Percentiles rank a stretch among this genome's conserved stretches.
phyloP scores from a whole-genome alignment of 1,140 invertebrate species.

The Trichoplusia ni region DNA sequence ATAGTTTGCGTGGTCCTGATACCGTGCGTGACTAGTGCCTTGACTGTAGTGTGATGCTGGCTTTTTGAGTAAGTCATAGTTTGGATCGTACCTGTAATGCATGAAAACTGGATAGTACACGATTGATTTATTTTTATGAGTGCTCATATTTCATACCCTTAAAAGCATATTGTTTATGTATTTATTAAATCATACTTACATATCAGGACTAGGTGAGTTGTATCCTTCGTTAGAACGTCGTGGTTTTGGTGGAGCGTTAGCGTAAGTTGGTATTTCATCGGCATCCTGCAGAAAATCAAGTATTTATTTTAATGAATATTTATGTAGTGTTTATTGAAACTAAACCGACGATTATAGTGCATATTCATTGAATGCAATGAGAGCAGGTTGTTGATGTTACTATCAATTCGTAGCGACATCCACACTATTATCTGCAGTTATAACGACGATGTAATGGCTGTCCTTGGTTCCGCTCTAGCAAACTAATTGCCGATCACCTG shows the following conservation, averaged over 20 bases:
- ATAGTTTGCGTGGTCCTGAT: conserved; percentile 65
- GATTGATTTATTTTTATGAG: not conserved
- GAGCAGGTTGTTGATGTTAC: conserved; percentile 5
- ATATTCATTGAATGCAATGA: not conserved
- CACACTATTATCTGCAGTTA: conserved; percentile 57
- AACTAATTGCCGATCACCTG: conserved; percentile 64
- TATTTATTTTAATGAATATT: not conserved
- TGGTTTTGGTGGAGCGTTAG: conserved; percentile 94
- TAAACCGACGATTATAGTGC: not conserved
- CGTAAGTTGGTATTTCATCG: conserved; percentile 85
- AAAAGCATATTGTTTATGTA: not conserved
- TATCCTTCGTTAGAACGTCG: conserved; percentile 88
- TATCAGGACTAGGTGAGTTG: conserved; percentile 86
- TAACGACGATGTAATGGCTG: conserved; percentile 54
- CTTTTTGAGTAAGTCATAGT: conserved; percentile 79
- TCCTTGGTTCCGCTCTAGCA: conserved; percentile 68
- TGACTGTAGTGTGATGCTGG: conserved; percentile 76
- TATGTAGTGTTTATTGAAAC: not conserved
- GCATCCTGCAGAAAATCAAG: conserved; percentile 47
- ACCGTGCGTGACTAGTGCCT: conserved; percentile 67
- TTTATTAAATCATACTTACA: conserved; percentile 54
- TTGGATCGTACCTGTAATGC: conserved; percentile 79
- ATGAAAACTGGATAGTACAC: not conserved
- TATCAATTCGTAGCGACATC: conserved; percentile 24
- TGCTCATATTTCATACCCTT: no score